Conservation (phyloP, 2,797 vertebrate species). For the Euthynnus affinis region DNA sequence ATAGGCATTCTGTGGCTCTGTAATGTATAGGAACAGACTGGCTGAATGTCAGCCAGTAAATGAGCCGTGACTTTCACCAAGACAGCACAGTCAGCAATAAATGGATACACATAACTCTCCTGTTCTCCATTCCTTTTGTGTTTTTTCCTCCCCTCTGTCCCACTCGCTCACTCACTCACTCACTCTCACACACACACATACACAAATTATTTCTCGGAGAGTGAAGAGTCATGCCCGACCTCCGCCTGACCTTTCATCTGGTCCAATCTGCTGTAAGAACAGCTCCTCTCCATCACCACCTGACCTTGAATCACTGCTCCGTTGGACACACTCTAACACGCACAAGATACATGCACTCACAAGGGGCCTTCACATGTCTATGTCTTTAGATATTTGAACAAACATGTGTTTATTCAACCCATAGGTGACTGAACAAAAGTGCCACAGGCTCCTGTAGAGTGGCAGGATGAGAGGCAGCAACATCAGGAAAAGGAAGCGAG, state of each 20-base stretch:
- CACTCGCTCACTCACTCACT: slow-evolving; percentile 7
- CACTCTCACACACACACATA: slow-evolving; percentile 10
- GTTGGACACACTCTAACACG: slow-evolving; percentile 44
- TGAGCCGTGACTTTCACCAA: slow-evolving; percentile 77
- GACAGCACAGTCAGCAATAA: slow-evolving; percentile 71
- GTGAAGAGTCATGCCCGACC: slow-evolving; percentile 48
- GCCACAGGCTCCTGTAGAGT: slow-evolving; percentile 23
- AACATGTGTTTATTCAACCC: slow-evolving; percentile 45
- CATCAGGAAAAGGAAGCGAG: slow-evolving; percentile 53
- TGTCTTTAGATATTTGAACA: neutral
- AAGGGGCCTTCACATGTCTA: slow-evolving; percentile 18
- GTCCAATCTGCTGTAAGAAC: slow-evolving; percentile 59
- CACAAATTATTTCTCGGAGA: slow-evolving; percentile 48
- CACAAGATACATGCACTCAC: neutral
- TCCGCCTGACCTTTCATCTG: slow-evolving; percentile 63
- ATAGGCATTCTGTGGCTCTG: slow-evolving; percentile 39
- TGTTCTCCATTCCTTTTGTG: slow-evolving; percentile 44
- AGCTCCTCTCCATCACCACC: slow-evolving; percentile 54
- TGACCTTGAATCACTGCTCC: slow-evolving; percentile 65
- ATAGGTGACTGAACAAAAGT: slow-evolving; percentile 21
- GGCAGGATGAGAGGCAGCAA: slow-evolving; percentile 29
- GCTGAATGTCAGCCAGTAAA: slow-evolving; percentile 77
- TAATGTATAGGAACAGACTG: slow-evolving; percentile 59
- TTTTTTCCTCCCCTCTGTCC: slow-evolving; percentile 29
- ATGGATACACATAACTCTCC: slow-evolving; percentile 65